phyloP scores from a whole-genome alignment of 2,113 vertebrate species.

The Antechinus flavipes region DNA sequence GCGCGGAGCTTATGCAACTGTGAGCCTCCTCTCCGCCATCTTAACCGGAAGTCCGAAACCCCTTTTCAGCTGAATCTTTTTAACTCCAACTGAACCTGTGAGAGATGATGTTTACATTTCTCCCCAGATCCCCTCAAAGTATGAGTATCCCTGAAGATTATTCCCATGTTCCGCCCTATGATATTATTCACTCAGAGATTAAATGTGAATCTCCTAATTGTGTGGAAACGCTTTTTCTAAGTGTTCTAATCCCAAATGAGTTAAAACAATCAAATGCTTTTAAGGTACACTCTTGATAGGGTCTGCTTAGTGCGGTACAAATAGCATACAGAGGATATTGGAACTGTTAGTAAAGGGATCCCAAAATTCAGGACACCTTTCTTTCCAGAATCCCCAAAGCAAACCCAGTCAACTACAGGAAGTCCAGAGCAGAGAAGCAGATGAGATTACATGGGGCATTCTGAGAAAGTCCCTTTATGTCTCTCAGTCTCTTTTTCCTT shows the following conservation, averaged over 20 bases:
- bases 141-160: neutral
- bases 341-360: neutral
- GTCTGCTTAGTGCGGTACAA: neutral
- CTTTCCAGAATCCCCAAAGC: neutral
- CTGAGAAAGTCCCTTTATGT: neutral
- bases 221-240: no score
- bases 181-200: neutral
- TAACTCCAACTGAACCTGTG: neutral
- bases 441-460: neutral
- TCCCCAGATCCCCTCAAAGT: neutral
- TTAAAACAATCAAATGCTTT: neutral
- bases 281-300: neutral
- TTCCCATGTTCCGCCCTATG: neutral
- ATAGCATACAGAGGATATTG: neutral
- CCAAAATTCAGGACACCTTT: neutral
- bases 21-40: no score
- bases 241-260: no score
- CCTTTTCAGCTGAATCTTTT: neutral
- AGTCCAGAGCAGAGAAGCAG: neutral
- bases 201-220: neutral
- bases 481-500: neutral
- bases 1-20: no score
- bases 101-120: neutral
- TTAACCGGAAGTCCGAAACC: no score
- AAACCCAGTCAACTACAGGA: neutral